These are phyloP conservation scores for Channallabes apus DNA, from an alignment of 2,797 vertebrate species.

Conservation along the genomic window DNA sequence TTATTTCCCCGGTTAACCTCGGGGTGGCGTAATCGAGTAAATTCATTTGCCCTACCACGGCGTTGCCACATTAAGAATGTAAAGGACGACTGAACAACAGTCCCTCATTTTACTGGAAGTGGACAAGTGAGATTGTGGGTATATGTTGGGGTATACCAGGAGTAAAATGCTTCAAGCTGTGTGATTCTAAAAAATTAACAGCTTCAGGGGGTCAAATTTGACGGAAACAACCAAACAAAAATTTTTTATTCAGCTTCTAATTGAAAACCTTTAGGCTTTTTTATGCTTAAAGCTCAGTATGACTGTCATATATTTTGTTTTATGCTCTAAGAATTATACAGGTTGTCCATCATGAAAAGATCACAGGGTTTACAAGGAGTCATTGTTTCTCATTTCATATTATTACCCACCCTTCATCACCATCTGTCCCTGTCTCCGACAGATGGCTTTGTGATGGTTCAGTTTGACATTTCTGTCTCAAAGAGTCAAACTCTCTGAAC, in stretches of 20 bases:
- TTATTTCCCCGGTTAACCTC: too few relatives aligned
- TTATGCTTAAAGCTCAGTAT: too few relatives aligned
- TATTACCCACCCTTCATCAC: conserved; percentile 53
- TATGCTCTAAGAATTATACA: conserved; percentile 54
- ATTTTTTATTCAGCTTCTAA: too few relatives aligned
- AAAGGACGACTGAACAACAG: too few relatives aligned
- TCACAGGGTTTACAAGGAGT: conserved; percentile 67
- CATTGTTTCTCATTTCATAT: conserved; percentile 64
- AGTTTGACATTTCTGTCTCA: conserved; percentile 34
- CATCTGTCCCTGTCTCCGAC: conserved; percentile 39
- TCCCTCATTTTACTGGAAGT: not conserved
- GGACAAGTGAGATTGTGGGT: not conserved
- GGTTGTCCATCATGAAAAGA: conserved; percentile 68
- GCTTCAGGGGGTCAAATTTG: not conserved
- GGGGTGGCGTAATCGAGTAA: too few relatives aligned
- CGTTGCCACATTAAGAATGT: too few relatives aligned
- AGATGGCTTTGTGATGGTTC: not conserved
- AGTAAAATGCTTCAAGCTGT: not conserved
- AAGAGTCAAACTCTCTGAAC: conserved; percentile 6
- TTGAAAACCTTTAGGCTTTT: too few relatives aligned
- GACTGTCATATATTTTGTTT: not conserved
- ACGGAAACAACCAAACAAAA: too few relatives aligned
- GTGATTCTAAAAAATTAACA: not conserved
- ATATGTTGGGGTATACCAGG: not conserved
- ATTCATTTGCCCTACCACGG: too few relatives aligned